A percentile compares a stretch with the other conserved stretches of the same genome.
phyloP scores from a whole-genome alignment of 2,888 invertebrate genomes.

The Oxytorus armatus region DNA sequence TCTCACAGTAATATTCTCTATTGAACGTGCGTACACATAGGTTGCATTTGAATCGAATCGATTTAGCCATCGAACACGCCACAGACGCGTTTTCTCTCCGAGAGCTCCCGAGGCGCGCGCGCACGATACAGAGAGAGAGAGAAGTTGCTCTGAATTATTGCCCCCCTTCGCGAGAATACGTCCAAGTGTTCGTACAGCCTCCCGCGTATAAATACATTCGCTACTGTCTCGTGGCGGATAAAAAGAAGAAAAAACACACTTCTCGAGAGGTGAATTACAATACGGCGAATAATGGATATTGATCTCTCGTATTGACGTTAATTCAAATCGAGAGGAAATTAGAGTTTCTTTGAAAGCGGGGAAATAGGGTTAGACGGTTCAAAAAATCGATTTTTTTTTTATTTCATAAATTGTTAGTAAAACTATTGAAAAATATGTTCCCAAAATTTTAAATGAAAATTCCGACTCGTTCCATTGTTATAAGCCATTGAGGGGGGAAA shows the following conservation, averaged over 20 bases:
- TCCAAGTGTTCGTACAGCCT: slow-evolving; percentile 35
- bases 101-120: slow-evolving; percentile 2
- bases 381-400: too few relatives aligned
- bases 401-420: too few relatives aligned
- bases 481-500: too few relatives aligned
- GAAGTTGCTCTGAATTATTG: slow-evolving; percentile 64
- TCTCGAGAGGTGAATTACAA: slow-evolving; percentile 14
- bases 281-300: slow-evolving; percentile 50
- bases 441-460: too few relatives aligned
- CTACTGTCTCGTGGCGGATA: slow-evolving; percentile 11
- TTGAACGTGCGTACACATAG: slow-evolving; percentile 18
- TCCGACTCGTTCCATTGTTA: too few relatives aligned
- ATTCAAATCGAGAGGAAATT: not conserved
- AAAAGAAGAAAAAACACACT: not conserved
- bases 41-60: slow-evolving; percentile 67
- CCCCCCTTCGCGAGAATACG: slow-evolving; percentile 62
- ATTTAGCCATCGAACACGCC: slow-evolving; percentile 66
- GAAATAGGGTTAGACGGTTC: too few relatives aligned
- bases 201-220: not conserved
- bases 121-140: slow-evolving; percentile 3
- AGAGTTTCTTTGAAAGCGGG: not conserved
- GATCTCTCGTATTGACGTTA: slow-evolving; percentile 9
- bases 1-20: not conserved
- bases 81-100: slow-evolving; percentile 52
- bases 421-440: too few relatives aligned